Percentiles rank a stretch among this genome's conserved stretches.
These are phyloP conservation scores for Echeneis naucrates DNA, from an alignment of 2,797 vertebrate species.

Conservation along the genomic window DNA sequence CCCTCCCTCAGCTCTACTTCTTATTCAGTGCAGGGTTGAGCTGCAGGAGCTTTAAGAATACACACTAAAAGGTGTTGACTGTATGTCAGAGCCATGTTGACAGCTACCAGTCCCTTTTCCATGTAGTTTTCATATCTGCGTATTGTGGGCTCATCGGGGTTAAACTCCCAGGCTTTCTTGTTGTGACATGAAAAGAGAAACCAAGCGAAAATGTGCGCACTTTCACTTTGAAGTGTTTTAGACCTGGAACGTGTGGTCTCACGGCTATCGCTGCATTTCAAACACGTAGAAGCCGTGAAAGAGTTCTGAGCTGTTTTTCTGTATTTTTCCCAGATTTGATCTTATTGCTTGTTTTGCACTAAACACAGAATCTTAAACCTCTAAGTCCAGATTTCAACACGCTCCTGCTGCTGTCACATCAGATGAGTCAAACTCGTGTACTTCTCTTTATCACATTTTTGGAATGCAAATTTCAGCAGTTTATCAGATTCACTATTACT, in stretches of 20 bases:
- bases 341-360: neutral
- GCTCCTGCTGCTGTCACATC: neutral
- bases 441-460: neutral
- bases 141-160: neutral
- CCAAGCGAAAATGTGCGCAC: neutral
- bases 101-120: neutral
- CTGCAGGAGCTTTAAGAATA: conserved; percentile 5
- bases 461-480: neutral
- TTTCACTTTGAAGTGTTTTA: neutral
- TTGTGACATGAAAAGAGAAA: neutral
- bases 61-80: neutral
- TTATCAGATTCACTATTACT: too few relatives aligned
- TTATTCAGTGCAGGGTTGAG: conserved; percentile 5
- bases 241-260: neutral
- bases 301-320: neutral
- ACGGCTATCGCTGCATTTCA: too few relatives aligned
- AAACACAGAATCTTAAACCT: neutral
- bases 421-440: neutral
- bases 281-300: too few relatives aligned
- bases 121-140: neutral
- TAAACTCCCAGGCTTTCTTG: neutral
- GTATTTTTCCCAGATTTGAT: too few relatives aligned
- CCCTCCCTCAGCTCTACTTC: neutral
- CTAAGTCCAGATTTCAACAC: neutral
- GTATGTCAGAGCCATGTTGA: neutral